Evolutionary conservation across 2,113 vertebrate species (phyloP).

Genomic region (Bothrops jararaca): DNA sequence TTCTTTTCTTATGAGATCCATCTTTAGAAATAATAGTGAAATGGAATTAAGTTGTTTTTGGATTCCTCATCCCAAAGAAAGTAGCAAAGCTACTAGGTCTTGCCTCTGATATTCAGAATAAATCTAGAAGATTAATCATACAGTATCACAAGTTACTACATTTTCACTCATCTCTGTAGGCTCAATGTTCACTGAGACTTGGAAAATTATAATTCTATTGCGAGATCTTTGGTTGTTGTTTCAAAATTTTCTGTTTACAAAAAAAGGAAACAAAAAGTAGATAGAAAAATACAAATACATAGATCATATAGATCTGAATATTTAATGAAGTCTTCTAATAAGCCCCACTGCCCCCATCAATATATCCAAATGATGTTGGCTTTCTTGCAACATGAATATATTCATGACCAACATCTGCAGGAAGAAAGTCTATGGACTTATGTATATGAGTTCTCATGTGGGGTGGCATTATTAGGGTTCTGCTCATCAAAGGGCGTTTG

Average conservation of each 20-base stretch:
- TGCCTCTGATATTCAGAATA: background rate
- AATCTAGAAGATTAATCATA: background rate
- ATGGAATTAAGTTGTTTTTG: background rate
- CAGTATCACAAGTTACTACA: background rate
- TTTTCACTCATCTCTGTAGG: background rate
- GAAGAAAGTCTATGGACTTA: background rate
- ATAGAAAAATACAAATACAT: background rate
- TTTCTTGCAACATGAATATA: background rate
- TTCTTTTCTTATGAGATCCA: background rate
- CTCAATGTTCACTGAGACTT: background rate
- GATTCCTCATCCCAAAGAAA: background rate
- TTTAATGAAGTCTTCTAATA: background rate
- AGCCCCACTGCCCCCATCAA: background rate
- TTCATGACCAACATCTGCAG: background rate
- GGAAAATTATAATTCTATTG: background rate
- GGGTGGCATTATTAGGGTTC: background rate
- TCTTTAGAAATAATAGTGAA: background rate
- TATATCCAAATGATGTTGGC: background rate
- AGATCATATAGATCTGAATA: background rate
- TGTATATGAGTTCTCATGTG: background rate
- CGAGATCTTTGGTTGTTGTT: background rate
- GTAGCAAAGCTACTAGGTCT: background rate
- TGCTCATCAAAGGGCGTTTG: background rate
- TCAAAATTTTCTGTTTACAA: background rate
- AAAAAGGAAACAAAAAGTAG: background rate